Evolutionary conservation across 2,797 vertebrate species (phyloP), one percentile per base, ranked within the genome.

Genomic region (Lutjanus argentimaculatus): DNA sequence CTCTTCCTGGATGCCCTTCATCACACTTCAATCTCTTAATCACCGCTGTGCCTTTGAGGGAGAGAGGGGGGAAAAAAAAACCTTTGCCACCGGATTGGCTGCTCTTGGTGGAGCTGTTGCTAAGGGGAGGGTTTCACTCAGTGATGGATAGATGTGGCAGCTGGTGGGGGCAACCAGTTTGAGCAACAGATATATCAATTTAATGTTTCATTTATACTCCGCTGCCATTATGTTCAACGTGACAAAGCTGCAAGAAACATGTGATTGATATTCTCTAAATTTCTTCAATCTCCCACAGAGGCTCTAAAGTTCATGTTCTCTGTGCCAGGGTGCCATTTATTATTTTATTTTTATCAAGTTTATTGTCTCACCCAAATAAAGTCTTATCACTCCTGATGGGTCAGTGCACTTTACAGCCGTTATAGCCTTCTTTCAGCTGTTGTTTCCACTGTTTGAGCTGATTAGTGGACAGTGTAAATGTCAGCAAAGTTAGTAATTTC

Each of bases 91-190:
- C 55, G 57, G 83, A 94, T 95, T 95, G 94, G 93, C 86, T 89
- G 79, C 25, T 78, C 53, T 57, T 86, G 82, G 85, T 79, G 77
- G 82, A 92, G 86, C 90, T 91, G 94, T 95, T 95, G 92, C 94
- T 94, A 95, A 85, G 95, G 91, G 91, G 84, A 89, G 87, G 80
- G 85, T 83, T 89, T 78, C 25, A 42, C 75, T 67, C 66, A 4
- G 71, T 80, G 73, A 90, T 85, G 82, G 82, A 79, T 79, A 25
- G 49, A 83, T 72, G 72, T 87, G 80, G 58, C 61, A 79, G 70
- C 59, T 59, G 51, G 40, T 62, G 42, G 14, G 70, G 53, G 75
- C n/a, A 49, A 66, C 42, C 67, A 57, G 53, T 75, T 19, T n/a
- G 49, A 75, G 56, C 67, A 87, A 86, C 85, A 43, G 68, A 72